Base-by-base conservation (phyloP, 2,797 vertebrate genomes). In the Salmo trutta region DNA sequence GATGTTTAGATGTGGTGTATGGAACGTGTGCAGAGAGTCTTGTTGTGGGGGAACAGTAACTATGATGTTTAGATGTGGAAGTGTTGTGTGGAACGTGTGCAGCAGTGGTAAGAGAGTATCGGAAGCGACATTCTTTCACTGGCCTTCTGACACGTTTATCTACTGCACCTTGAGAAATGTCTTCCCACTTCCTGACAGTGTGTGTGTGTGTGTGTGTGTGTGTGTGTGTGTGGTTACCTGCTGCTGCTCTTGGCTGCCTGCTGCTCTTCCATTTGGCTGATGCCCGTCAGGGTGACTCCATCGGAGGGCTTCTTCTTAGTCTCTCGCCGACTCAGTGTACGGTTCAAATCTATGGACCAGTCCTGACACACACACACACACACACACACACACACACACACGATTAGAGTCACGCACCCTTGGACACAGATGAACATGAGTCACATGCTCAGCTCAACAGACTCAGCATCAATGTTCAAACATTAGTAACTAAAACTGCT, bases 331-430 rank as follows among this genome's bases (percentile, higher is more conserved):
- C 95, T 99, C 56, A 99, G 95, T 1, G 97, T 97, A 31, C 98
- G 95, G 69, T 99, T 99, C 85, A 99, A 90, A 77, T 99, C 98
- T 84, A 96, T 86, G 52, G 97, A 98, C 97, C 96, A 99, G 74
- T 99, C 98, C 98, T 99, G 77, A 52, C 47, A 36, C 24, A 87
- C 53, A 87, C 41, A 82, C 73, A 82, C 19, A 79, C 5, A 52
- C 66, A 75, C 72, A 77, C 36, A 64, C 74, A 71, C 72, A 72
- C 52, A n/a, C 21, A 69, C 64, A 41, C 31, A 85, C 53, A 86
- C 56, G 87, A 31, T n/a, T 29, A 59, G 5, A 47, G 21, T 66
- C 16, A 78, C 53, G 72, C 6, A 36, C 69, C 65, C 0, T 59
- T 21, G 2, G 24, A 70, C 52, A 27, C 62, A 64, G 56, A 1